Base-by-base conservation (phyloP, 2,888 invertebrate species). In the Tricholauxania praeusta region DNA sequence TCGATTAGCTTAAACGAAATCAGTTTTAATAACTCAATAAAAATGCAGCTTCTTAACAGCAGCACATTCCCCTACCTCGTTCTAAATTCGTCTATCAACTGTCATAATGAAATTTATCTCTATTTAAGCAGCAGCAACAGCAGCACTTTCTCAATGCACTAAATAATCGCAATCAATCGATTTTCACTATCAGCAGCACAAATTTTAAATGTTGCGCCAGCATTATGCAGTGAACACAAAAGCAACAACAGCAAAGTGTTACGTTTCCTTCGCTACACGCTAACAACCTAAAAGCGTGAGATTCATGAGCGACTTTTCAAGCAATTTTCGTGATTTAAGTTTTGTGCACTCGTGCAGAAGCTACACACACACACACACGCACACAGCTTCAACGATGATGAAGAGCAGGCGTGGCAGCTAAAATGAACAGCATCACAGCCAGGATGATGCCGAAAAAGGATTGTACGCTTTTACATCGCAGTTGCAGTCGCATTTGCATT, bases 401-500 rank as follows among this genome's bases (percentile, higher is more conserved):
- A 55, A 19, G 55, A 17, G 39, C 39, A 39, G 39, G 39, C 39
- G 39, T 39, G 39, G 39, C 39, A 39, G 39, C 39, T 10, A 39
- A 39, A 39, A 39, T 39, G 39, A 39, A 39, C 39, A 39, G 39
- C 39, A 10, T 39, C 39, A 28, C 3, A 39, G 39, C 39, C 10
- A 10, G 10, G 1, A 39, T 8, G 39, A 39, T 10, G 39, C 10
- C 2, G 39, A 39, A 39, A n/a, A 39, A 10, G 10, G 6, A 39
- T 39, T 39, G 39, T 39, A 70, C 57, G 72, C 72, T 62, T 67
- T 55, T 72, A 28, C 4, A 28, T 22, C 49, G 64, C 22, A 17
- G 64, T 72, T 52, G 72, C 72, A 67, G 64, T 72, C 57, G 72
- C 72, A 67, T 67, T 55, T 72, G 65, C 65, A 32, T 67, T 68